These are phyloP conservation scores for Nemoura dubitans DNA, from an alignment of 2,888 invertebrate genomes.

Conservation along the genomic window DNA sequence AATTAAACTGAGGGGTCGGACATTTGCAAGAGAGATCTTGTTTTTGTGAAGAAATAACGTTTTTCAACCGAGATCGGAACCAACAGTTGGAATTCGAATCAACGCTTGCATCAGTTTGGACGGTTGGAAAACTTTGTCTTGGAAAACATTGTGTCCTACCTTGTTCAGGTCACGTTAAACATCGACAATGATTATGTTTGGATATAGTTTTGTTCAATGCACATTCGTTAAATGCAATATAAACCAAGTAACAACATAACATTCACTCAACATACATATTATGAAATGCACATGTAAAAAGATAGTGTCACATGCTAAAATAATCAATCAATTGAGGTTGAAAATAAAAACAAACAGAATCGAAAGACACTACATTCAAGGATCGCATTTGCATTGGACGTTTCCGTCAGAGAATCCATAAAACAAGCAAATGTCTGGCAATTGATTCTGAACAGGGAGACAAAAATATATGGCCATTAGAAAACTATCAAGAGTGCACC, in stretches of 20 bases:
- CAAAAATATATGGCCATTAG: slow-evolving; percentile 5
- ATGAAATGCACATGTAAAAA: not conserved
- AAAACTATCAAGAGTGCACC: slow-evolving; percentile 15
- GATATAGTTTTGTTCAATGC: not conserved
- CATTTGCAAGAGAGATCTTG: slow-evolving; percentile 7
- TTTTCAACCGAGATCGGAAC: slow-evolving; percentile 14
- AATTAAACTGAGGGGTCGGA: slow-evolving; percentile 23
- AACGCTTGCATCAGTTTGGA: not conserved
- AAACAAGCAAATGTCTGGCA: not conserved
- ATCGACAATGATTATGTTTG: not conserved
- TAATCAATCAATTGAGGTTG: not conserved
- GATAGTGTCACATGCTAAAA: not conserved
- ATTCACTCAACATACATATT: slow-evolving; percentile 19
- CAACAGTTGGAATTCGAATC: not conserved
- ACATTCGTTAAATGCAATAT: not conserved
- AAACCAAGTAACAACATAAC: not conserved
- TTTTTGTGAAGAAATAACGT: not conserved
- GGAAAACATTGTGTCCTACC: not conserved
- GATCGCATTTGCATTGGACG: not conserved
- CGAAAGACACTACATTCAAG: not conserved
- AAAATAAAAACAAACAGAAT: not conserved
- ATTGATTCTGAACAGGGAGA: not conserved
- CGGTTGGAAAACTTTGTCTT: not conserved
- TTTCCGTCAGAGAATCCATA: slow-evolving; percentile 19
- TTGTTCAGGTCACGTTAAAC: not conserved